Base-by-base conservation (phyloP, 2,113 vertebrate genomes). In the Pollachius pollachius region DNA sequence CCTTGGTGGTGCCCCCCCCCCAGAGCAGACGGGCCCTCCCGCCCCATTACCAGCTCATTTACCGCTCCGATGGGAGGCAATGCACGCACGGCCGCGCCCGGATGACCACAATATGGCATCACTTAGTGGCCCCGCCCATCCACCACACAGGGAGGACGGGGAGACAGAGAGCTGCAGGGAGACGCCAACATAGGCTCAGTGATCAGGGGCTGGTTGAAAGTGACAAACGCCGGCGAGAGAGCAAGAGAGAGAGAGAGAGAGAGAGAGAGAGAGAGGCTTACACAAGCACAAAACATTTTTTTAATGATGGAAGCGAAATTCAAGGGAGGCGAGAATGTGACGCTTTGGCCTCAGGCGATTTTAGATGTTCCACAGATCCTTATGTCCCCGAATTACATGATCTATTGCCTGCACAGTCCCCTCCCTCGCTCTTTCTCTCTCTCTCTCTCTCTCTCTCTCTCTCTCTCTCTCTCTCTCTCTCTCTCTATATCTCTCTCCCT, bases 101-200 rank as follows among this genome's bases (percentile, higher is more conserved):
- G 78, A 85, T 89, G 87, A 78, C 74, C 84, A 83, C 89, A 90
- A 90, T 89, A 91, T 90, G 90, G 84, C 84, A 81, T 83, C 87
- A 88, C 86, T 90, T 85, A 87, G 76, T 70, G 77, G 70, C 66
- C 66, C 85, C 75, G 85, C 89, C 87, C 85, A 87, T 82, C 81
- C 74, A 75, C 62, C 75, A 77, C 70, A 67, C 57, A 62, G 73
- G 77, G 68, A 73, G 70, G 9, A 11, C 74, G 74, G 67, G 60
- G 21, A 48, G 68, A 69, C 57, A 68, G 69, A 30, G 71, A 63
- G 30, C 30, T 6, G 30, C 4, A 30, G 30, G 5, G 30, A 30
- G 30, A 30, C 30, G 30, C 30, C 30, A 30, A 5, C 30, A 30
- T 30, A 30, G 4, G 30, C 72, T 72, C 72, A 63, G 63, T 52